A percentile compares a stretch with the other conserved stretches of the same genome.
Conservation (phyloP, 2,113 vertebrate genomes). For the Gopherus evgoodei region DNA sequence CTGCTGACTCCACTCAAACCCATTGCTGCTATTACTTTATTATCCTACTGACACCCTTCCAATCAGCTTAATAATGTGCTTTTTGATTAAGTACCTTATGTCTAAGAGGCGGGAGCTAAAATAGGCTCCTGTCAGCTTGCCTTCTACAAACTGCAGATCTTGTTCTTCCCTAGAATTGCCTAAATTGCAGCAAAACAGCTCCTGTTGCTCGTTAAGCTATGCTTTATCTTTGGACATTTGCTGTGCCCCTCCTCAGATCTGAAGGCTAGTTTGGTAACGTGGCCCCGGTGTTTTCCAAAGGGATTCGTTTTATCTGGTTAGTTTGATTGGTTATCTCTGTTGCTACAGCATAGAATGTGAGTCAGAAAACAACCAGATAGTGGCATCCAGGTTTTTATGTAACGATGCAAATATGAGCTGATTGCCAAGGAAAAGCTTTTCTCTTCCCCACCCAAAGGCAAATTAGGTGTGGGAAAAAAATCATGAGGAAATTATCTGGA, state of each 20-base stretch:
- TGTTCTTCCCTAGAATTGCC: constrained; percentile 45
- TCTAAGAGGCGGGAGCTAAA: constrained; percentile 15
- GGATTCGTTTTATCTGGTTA: background rate
- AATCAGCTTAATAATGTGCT: background rate
- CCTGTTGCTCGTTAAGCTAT: background rate
- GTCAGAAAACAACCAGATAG: constrained; percentile 9
- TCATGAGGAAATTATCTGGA: background rate
- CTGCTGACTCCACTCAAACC: constrained; percentile 29
- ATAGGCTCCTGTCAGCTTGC: background rate
- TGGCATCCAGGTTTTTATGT: constrained; percentile 23
- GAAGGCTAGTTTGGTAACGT: background rate
- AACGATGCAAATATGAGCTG: background rate
- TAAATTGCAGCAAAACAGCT: background rate
- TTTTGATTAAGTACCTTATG: constrained; percentile 19
- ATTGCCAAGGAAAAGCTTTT: background rate
- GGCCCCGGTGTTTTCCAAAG: background rate
- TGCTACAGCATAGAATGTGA: background rate
- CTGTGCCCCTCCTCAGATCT: background rate
- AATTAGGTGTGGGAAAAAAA: background rate
- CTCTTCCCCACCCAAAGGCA: background rate
- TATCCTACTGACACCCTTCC: constrained; percentile 17
- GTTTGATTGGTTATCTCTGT: background rate
- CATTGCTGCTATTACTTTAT: background rate
- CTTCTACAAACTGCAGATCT: constrained; percentile 11
- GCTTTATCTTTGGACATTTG: background rate